A percentile compares a stretch with the other conserved stretches of the same genome.
Evolutionary conservation across 92 coral and sea anemone genomes (phyloP).

Genomic region (Epizoanthus scotinus): DNA sequence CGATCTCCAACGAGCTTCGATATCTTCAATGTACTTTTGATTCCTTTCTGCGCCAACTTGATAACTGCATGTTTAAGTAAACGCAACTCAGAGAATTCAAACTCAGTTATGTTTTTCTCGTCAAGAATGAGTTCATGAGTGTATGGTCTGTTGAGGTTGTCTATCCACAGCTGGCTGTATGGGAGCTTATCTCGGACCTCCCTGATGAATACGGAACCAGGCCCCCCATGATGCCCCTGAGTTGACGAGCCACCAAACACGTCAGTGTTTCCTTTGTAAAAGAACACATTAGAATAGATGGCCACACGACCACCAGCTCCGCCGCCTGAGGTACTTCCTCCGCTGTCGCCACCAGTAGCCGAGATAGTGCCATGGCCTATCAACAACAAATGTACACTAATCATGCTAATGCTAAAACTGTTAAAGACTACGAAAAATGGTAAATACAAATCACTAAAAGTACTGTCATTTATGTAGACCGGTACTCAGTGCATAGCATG

Average conservation of each 20-base stretch:
- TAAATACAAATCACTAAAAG: too few species aligned
- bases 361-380: conserved; percentile 23
- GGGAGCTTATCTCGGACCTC: conserved; percentile 43
- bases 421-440: too few species aligned
- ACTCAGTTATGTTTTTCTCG: conserved; percentile 44
- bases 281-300: conserved; percentile 47
- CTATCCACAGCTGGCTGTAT: conserved; percentile 53
- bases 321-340: conserved; percentile 53
- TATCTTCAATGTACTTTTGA: conserved; percentile 31
- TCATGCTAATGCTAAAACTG: too few species aligned
- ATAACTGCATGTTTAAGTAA: conserved; percentile 46
- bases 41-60: conserved; percentile 38
- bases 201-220: conserved; percentile 58
- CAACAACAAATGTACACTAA: too few species aligned
- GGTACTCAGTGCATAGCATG: too few species aligned
- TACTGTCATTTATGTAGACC: too few species aligned
- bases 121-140: conserved; percentile 48
- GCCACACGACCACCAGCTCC: conserved; percentile 74
- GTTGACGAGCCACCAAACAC: conserved; percentile 57
- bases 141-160: conserved; percentile 48
- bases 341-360: conserved; percentile 54
- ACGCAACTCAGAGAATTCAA: conserved; percentile 55
- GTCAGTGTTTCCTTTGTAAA: conserved; percentile 48
- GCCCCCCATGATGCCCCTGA: conserved; percentile 59
- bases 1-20: conserved; percentile 62